phyloP scores from a whole-genome alignment of 2,797 vertebrate species.

The Macropus fuliginosus region DNA sequence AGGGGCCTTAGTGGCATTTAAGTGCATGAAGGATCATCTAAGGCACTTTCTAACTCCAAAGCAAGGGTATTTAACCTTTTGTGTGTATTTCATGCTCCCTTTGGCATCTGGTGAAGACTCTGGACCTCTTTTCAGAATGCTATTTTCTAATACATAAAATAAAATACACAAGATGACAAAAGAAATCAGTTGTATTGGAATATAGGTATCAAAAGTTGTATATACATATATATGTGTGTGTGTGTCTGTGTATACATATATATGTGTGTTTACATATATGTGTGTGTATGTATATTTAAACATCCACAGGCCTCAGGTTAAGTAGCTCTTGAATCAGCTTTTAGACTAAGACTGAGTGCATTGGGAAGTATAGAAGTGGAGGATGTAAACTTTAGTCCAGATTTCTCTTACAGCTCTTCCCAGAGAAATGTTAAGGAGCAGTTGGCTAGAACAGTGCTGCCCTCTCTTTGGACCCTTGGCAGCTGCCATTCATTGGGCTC shows the following conservation, averaged over 20 bases:
- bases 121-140: background rate
- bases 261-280: too few species aligned
- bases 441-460: background rate
- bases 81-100: background rate
- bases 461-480: background rate
- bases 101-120: background rate
- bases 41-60: background rate
- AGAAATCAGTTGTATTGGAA: background rate
- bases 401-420: background rate
- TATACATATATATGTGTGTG: background rate
- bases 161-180: background rate
- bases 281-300: background rate
- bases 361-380: background rate
- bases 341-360: background rate
- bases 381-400: background rate
- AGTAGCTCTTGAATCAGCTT: background rate
- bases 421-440: background rate
- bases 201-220: background rate
- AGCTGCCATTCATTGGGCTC: background rate
- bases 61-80: background rate
- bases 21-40: background rate
- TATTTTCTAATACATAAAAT: background rate
- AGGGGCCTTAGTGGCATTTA: background rate
- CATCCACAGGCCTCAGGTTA: background rate
- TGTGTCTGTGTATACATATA: too few species aligned